Conservation (phyloP, 2,888 invertebrate genomes). For the Sinopyrophorus schimmeli region DNA sequence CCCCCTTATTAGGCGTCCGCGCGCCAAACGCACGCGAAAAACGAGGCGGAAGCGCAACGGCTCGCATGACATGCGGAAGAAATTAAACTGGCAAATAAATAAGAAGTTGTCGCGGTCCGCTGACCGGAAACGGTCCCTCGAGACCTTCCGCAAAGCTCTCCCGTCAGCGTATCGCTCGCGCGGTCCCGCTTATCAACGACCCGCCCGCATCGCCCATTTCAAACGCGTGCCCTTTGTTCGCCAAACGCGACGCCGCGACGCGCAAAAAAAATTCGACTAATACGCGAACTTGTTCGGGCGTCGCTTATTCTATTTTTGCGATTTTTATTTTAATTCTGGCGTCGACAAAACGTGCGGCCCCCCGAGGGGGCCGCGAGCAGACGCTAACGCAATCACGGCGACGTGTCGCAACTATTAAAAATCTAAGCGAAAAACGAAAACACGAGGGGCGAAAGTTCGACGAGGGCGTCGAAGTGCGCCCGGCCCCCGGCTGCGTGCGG, state of each 20-base stretch:
- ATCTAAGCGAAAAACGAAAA: too few relatives aligned
- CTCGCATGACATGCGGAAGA: conserved; percentile 44
- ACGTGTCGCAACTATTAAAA: conserved; percentile 42
- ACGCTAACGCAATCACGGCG: conserved; percentile 37
- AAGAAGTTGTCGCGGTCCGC: conserved; percentile 45
- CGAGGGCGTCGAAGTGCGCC: conserved; percentile 22
- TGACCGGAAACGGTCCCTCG: conserved; percentile 44
- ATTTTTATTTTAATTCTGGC: too few relatives aligned
- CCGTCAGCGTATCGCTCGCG: conserved; percentile 25
- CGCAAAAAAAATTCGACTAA: conserved; percentile 2
- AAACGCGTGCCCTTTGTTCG: neutral
- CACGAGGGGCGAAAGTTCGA: too few relatives aligned
- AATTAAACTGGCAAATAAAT: conserved; percentile 51
- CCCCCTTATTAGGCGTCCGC: neutral
- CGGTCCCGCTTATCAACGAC: conserved; percentile 23
- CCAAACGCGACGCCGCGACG: conserved; percentile 2
- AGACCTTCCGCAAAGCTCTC: conserved; percentile 32
- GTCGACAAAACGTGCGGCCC: too few relatives aligned
- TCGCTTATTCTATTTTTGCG: too few relatives aligned
- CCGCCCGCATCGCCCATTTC: conserved; percentile 16
- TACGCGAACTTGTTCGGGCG: neutral
- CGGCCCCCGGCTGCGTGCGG: conserved; percentile 13
- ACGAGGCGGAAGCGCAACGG: conserved; percentile 28
- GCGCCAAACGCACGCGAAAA: conserved; percentile 1
- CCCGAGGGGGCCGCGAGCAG: conserved; percentile 12